Evolutionary conservation across 2,113 vertebrate genomes (phyloP).

Genomic region (Triplophysa siluroides): DNA sequence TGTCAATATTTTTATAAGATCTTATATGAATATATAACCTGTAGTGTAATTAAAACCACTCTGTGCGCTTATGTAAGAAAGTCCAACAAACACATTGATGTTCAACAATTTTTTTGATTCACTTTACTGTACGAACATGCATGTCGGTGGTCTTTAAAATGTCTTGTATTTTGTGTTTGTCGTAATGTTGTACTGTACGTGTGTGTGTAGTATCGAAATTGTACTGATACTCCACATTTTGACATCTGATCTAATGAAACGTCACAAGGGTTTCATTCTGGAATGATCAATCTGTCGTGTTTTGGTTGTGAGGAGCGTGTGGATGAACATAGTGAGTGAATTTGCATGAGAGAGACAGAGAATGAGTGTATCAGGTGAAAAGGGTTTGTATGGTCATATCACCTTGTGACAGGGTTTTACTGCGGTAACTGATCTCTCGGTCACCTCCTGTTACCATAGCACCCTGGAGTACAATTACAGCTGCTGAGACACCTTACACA

Average conservation of each 20-base stretch:
- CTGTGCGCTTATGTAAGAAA: no score
- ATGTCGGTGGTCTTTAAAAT: no score
- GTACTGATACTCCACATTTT: neutral
- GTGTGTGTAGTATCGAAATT: neutral
- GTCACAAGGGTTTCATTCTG: no score
- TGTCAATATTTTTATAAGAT: no score
- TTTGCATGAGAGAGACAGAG: neutral
- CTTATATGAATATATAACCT: no score
- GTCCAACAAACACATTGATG: no score
- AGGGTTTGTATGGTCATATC: neutral
- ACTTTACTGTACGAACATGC: no score
- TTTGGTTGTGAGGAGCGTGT: neutral
- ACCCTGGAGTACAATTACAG: slow-evolving; percentile 39
- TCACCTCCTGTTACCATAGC: slow-evolving; percentile 39
- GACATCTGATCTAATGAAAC: neutral
- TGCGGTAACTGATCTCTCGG: slow-evolving; percentile 37
- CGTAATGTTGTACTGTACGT: no score
- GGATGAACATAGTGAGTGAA: neutral
- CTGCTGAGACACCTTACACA: slow-evolving; percentile 22
- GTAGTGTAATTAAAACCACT: no score
- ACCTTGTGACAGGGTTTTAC: slow-evolving; percentile 4
- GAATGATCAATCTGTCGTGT: neutral
- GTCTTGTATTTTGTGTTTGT: no score
- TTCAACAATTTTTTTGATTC: no score
- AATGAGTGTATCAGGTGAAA: neutral